These are phyloP conservation scores for Notothenia coriiceps DNA, from an alignment of 2,113 vertebrate genomes.

Conservation along the genomic window DNA sequence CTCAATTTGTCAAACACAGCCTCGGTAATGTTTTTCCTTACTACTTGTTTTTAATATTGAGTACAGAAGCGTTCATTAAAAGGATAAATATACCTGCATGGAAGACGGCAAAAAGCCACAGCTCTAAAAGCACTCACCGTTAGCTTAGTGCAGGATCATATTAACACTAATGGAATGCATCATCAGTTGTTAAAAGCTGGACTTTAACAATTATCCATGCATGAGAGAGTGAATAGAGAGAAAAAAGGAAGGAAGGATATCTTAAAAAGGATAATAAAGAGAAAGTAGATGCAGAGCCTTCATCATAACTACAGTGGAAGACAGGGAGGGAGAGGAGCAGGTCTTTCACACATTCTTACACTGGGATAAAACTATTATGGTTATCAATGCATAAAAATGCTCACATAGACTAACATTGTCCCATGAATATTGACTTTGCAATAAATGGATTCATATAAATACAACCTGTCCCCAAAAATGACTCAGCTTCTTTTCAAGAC, in stretches of 20 bases:
- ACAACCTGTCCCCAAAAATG: neutral
- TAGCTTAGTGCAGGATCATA: slow-evolving; percentile 43
- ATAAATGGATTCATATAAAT: neutral
- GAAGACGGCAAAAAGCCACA: slow-evolving; percentile 29
- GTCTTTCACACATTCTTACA: slow-evolving; percentile 15
- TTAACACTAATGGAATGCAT: slow-evolving; percentile 71
- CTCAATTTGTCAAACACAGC: neutral
- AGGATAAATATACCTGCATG: slow-evolving; percentile 29
- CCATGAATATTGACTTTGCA: neutral
- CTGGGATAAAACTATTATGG: neutral
- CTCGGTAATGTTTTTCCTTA: slow-evolving; percentile 17
- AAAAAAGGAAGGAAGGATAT: neutral
- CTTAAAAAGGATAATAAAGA: neutral
- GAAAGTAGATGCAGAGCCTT: slow-evolving; percentile 28
- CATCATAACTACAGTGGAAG: slow-evolving; percentile 2
- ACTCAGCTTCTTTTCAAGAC: neutral
- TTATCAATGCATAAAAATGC: neutral
- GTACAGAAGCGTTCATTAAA: slow-evolving; percentile 38
- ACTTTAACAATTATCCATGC: slow-evolving; percentile 35
- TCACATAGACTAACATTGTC: no score
- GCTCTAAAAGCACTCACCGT: slow-evolving; percentile 68
- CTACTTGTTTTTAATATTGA: slow-evolving; percentile 41
- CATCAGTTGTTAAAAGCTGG: slow-evolving; percentile 36
- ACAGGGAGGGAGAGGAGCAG: neutral
- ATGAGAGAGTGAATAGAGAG: slow-evolving; percentile 29